phyloP scores from a whole-genome alignment of 2,797 vertebrate species.

The Schizopygopsis pylzovi region DNA sequence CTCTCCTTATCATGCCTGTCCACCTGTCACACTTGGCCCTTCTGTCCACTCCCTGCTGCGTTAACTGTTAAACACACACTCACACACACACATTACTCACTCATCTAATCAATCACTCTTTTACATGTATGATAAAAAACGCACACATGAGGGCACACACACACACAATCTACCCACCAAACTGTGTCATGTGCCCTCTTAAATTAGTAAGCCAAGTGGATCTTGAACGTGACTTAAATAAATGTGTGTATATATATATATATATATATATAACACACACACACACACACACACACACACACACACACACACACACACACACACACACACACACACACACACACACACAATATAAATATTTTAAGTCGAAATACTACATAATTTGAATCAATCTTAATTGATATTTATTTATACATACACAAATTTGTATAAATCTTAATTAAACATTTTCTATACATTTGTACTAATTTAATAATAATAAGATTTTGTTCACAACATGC shows the following conservation, averaged over 20 bases:
- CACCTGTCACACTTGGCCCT: constrained; percentile 66
- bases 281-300: too few species aligned
- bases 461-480: too few species aligned
- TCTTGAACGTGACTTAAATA: background rate
- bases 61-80: constrained; percentile 48
- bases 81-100: constrained; percentile 43
- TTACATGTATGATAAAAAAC: constrained; percentile 7
- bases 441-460: background rate
- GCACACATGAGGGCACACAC: background rate
- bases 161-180: background rate
- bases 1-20: constrained; percentile 67
- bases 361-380: background rate
- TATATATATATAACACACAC: background rate
- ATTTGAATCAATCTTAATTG: background rate
- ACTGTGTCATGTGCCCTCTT: background rate
- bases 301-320: too few species aligned
- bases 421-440: background rate
- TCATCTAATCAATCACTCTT: constrained; percentile 37
- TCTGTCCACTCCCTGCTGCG: constrained; percentile 57
- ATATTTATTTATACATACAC: background rate
- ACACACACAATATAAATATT: background rate
- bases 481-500: background rate
- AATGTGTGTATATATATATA: too few species aligned
- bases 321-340: too few species aligned
- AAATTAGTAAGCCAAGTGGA: background rate